Base-by-base conservation (phyloP, 2,797 vertebrate genomes). In the Parotocinclus haroldoi region DNA sequence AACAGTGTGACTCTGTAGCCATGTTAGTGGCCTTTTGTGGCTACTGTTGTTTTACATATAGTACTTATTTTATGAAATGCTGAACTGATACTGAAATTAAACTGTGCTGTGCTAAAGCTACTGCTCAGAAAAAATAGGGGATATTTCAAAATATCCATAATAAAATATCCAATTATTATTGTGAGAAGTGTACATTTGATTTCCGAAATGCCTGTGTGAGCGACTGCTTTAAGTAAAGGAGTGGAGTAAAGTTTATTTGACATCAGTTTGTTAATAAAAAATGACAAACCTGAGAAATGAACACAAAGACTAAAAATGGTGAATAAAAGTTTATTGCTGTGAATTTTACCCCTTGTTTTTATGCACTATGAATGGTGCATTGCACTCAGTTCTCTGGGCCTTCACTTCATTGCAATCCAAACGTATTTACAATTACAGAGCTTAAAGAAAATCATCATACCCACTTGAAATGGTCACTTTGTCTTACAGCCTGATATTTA, bases 211-310 rank as follows among this genome's bases (percentile, higher is more conserved):
- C 27, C 2, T 27, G 27, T 2, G 27, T 27, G 27, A 5, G 5
- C 5, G 27, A 27, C 7, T 42, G 40, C 9, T 42, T 42, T 8
- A 42, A 4, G 8, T 42, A 42, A 3, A 42, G 40, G 40, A 42
- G 9, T 42, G 40, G 40, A 42, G 10, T 42, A 49, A 4, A 18
- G 18, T 65, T 70, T 48, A 63, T 27, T 27, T 27, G 27, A 39
- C 39, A 69, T 54, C 48, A 45, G 36, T 67, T 13, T 58, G 45
- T 59, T 14, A 72, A 19, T 18, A 38, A 46, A 69, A 69, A 12
- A 63, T 66, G 44, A 66, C 38, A 76, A 54, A 66, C 65, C 48
- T 66, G 42, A 55, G 56, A 54, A 69, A 48, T 52, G 5, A 46
- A 51, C 37, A 18, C n/a, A 3, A 7, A 40, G 8, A 42, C 54